Conservation (phyloP, 2,888 invertebrate species). For the Nemotelus nigrinus region DNA sequence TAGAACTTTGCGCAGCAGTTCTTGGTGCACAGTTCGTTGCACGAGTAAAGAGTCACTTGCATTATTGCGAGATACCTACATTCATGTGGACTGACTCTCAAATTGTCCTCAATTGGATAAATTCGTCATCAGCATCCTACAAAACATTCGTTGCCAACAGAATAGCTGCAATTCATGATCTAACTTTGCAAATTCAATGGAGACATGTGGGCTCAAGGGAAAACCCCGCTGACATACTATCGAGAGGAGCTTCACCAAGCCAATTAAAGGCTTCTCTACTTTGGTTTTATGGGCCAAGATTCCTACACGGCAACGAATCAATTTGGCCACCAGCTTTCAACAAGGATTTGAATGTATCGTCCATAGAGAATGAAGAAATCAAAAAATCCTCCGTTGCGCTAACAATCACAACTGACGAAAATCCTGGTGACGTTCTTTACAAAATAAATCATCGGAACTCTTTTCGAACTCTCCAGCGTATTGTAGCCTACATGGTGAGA, state of each 20-base stretch:
- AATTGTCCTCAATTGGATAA: conserved; percentile 1
- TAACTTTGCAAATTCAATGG: background rate
- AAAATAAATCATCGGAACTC: background rate
- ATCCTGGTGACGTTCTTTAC: background rate
- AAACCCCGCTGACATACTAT: conserved; percentile 20
- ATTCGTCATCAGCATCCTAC: background rate
- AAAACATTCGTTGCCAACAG: conserved; percentile 33
- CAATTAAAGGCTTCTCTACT: background rate
- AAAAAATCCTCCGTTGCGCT: background rate
- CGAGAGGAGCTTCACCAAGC: background rate
- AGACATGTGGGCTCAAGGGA: background rate
- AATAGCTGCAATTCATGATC: background rate
- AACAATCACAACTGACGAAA: background rate
- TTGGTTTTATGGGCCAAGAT: conserved; percentile 25
- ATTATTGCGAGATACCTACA: too few species aligned
- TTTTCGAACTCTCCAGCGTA: background rate
- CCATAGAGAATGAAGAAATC: background rate
- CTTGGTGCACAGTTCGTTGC: too few species aligned
- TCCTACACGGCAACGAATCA: background rate
- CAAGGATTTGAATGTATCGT: background rate
- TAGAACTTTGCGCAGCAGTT: background rate
- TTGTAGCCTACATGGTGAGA: background rate
- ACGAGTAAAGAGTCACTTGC: background rate
- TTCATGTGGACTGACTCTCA: conserved; percentile 17
- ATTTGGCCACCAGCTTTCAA: background rate